These are phyloP conservation scores for Megaceryle alcyon DNA, from an alignment of 2,797 vertebrate genomes.

Conservation along the genomic window DNA sequence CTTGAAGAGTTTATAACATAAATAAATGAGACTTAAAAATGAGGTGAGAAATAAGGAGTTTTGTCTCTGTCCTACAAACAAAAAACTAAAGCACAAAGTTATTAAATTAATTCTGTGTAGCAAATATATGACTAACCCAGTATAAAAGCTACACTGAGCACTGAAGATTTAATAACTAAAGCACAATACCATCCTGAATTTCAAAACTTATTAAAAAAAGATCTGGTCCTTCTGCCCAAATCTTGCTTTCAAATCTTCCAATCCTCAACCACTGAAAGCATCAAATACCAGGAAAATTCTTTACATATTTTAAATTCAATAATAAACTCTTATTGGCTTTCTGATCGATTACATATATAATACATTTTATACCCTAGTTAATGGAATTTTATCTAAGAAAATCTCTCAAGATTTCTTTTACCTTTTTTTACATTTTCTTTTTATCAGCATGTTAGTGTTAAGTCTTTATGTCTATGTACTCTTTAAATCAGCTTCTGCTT, in stretches of 20 bases:
- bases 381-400: neutral
- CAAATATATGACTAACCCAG: neutral
- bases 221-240: neutral
- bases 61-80: neutral
- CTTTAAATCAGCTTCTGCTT: neutral
- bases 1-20: neutral
- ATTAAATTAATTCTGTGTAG: neutral
- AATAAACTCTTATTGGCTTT: neutral
- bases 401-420: neutral
- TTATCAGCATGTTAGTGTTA: neutral
- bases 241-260: neutral
- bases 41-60: neutral
- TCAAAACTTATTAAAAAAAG: neutral
- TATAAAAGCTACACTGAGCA: neutral
- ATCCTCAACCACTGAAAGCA: neutral
- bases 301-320: neutral
- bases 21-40: neutral
- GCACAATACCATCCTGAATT: neutral
- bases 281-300: neutral
- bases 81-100: neutral
- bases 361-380: neutral
- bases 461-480: neutral
- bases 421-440: neutral
- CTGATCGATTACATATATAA: neutral
- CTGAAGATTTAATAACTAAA: neutral